Percentiles rank a stretch among this genome's conserved stretches.
phyloP scores from a whole-genome alignment of 2,797 vertebrate genomes.

The Paramormyrops hopkinsi region DNA sequence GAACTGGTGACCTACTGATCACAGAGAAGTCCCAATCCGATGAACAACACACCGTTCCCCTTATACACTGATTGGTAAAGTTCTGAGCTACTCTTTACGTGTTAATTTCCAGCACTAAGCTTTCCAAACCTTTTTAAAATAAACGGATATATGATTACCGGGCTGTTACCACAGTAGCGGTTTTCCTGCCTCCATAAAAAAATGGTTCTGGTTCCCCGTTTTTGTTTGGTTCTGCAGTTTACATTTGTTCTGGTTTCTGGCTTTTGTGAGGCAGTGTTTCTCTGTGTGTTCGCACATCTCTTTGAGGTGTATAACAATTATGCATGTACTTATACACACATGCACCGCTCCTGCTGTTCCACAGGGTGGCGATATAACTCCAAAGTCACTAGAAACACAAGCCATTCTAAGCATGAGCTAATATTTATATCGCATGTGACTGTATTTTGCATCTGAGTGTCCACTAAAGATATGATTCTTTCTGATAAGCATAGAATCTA shows the following conservation, averaged over 20 bases:
- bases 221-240: not conserved
- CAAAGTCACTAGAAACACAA: not conserved
- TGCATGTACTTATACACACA: not conserved
- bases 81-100: not conserved
- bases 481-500: not conserved
- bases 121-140: not conserved
- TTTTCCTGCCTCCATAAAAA: not conserved
- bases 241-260: not conserved
- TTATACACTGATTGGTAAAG: not conserved
- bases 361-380: not conserved
- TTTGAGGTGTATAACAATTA: not conserved
- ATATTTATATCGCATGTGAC: not conserved
- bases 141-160: not conserved
- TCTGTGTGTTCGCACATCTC: not conserved
- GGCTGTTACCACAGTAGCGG: not conserved
- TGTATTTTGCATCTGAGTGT: not conserved
- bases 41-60: not conserved
- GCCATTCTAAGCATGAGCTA: not conserved
- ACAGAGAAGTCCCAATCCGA: not conserved
- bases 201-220: not conserved
- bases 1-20: not conserved
- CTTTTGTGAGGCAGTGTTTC: not conserved
- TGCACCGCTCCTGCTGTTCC: not conserved
- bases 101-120: not conserved
- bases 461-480: not conserved